Evolutionary conservation across 2,113 vertebrate species (phyloP).

Genomic region (Mesoclemmys tuberculata): DNA sequence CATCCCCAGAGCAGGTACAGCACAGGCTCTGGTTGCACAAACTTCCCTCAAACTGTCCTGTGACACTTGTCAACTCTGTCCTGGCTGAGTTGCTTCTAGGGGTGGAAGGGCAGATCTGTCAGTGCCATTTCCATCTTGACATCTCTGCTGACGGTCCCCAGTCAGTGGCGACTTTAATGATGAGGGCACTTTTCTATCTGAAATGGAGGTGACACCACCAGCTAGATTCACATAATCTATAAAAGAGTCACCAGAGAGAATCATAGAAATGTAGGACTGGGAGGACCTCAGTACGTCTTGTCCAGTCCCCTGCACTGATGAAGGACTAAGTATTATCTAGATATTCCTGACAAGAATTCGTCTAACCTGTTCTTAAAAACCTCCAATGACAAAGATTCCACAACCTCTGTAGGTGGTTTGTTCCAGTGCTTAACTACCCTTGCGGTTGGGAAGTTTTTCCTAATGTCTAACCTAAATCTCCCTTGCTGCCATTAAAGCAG

Average conservation of each 20-base stretch:
- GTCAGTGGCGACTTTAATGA: fast-evolving
- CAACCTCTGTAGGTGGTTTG: neutral
- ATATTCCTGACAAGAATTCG: neutral
- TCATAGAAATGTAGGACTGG: neutral
- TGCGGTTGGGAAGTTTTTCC: neutral
- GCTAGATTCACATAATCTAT: fast-evolving
- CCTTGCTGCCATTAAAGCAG: neutral
- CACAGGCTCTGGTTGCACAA: neutral
- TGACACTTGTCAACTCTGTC: neutral
- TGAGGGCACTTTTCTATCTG: fast-evolving
- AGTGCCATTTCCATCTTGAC: neutral
- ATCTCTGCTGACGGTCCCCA: neutral
- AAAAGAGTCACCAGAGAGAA: neutral
- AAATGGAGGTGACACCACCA: neutral
- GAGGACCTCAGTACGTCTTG: neutral
- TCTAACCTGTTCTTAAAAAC: neutral
- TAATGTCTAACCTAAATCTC: neutral
- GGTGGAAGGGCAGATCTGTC: neutral
- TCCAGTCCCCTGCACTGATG: neutral
- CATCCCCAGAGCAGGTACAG: neutral
- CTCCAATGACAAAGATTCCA: neutral
- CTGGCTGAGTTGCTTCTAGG: neutral
- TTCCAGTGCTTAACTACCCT: neutral
- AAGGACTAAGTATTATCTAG: neutral
- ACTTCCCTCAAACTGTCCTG: neutral